Base-by-base conservation (phyloP, 2,113 vertebrate genomes). In the Parotia lawesii region DNA sequence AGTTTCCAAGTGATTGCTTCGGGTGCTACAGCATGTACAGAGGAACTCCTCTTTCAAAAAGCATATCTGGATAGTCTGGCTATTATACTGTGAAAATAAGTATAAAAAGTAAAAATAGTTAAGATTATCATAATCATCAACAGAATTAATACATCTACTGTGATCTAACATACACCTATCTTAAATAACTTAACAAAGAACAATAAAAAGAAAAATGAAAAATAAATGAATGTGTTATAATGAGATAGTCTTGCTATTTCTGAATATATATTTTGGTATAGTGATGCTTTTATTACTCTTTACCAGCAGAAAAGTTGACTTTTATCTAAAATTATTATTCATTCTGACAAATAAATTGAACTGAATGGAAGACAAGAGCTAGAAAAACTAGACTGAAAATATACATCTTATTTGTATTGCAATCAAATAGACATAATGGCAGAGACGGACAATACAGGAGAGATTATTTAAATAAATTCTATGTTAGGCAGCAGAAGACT, bases 381-480 rank as follows among this genome's bases (percentile, higher is more conserved):
- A 50, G 48, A 54, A 93, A 91, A 85, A 38, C 48, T 72, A 65
- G 14, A 61, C 56, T 42, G n/a, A 91, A 56, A 82, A 65, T 4
- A 3, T 45, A 17, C 37, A 38, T 75, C 27, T 78, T 60, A 71
- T 38, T 87, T 75, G 28, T 42, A 73, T 73, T 81, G 71, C 81
- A 70, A 31, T 81, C 45, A 85, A 92, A 91, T 20, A 94, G 62
- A 76, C 47, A 37, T 70, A 87, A 89, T 60, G 71, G 22, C 14
- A 70, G 62, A 79, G 50, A 76, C 4, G 29, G 3, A 12, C 95
- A 93, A 94, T 64, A 38, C 31, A 70, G 73, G 38, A 93, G 56
- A 85, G 19, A 78, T 67, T 73, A 87, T 80, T 94, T 79, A 74
- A 93, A 87, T 85, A 94, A 92, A 92, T 77, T 82, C 40, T 47